Conservation (phyloP, 2,113 vertebrate species). For the Scalopus aquaticus region DNA sequence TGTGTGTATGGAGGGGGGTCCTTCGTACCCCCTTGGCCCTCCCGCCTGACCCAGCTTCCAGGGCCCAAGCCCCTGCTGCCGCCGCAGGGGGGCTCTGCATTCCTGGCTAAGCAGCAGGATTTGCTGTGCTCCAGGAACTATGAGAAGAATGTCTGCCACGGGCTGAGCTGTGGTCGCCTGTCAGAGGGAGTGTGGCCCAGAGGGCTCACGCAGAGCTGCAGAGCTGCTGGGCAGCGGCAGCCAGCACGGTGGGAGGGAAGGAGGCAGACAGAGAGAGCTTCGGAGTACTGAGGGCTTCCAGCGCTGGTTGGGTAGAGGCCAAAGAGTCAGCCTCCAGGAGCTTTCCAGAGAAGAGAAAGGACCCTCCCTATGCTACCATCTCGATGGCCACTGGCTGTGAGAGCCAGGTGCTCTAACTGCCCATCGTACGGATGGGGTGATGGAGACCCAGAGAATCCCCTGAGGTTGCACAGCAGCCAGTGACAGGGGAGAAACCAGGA, state of each 20-base stretch:
- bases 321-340: not conserved
- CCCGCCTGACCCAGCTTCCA: conserved; percentile 32
- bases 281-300: not conserved
- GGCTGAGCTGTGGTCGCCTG: conserved; percentile 86
- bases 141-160: conserved; percentile 88
- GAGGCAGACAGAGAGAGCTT: conserved; percentile 15
- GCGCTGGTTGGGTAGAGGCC: not conserved
- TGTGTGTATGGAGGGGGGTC: not conserved
- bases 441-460: not conserved
- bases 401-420: not conserved
- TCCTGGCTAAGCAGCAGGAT: conserved; percentile 81
- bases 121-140: conserved; percentile 87
- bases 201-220: conserved; percentile 67
- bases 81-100: conserved; percentile 57
- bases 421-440: not conserved
- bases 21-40: not conserved
- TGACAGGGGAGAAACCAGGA: not conserved
- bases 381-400: not conserved
- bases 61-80: not conserved
- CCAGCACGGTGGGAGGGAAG: conserved; percentile 38
- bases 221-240: not conserved
- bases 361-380: not conserved
- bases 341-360: not conserved
- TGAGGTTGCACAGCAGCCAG: conserved; percentile 6
- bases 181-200: conserved; percentile 82